Evolutionary conservation across 2,888 invertebrate species (phyloP).

Genomic region (Operophtera brumata): DNA sequence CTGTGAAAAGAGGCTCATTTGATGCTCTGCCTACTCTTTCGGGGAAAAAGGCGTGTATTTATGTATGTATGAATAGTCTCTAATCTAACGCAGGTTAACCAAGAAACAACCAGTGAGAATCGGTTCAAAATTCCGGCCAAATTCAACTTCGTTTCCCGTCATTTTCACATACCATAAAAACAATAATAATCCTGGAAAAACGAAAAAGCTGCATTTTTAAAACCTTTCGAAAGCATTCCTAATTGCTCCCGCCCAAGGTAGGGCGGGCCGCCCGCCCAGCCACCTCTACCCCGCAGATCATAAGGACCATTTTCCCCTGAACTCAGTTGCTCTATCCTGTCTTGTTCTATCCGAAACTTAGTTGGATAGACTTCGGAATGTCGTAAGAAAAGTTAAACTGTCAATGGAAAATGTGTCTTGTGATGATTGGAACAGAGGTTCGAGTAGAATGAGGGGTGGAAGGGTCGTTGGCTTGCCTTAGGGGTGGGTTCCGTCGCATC

Average conservation of each 20-base stretch:
- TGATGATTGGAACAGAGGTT: constrained; percentile 33
- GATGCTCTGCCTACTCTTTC: no score
- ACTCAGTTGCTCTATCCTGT: constrained; percentile 59
- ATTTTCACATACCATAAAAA: constrained; percentile 30
- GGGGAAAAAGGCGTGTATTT: no score
- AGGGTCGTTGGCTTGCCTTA: constrained; percentile 58
- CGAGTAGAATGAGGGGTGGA: constrained; percentile 34
- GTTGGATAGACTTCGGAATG: constrained; percentile 66
- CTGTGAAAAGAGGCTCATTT: no score
- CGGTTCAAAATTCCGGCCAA: no score
- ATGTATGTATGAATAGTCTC: no score
- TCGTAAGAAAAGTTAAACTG: constrained; percentile 60
- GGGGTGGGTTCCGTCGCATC: constrained; percentile 45
- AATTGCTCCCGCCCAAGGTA: constrained; percentile 73
- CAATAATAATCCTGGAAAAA: constrained; percentile 50
- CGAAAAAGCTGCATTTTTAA: constrained; percentile 62
- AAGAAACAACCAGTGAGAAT: no score
- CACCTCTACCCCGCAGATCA: constrained; percentile 43
- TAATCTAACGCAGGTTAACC: no score
- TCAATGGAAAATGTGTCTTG: constrained; percentile 57
- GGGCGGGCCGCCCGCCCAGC: constrained; percentile 66
- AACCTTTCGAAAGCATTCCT: constrained; percentile 56
- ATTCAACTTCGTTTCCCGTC: constrained; percentile 15
- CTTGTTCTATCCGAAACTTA: constrained; percentile 64
- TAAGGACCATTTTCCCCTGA: constrained; percentile 62